phyloP scores from a whole-genome alignment of 2,797 vertebrate species.

The Coluber constrictor region DNA sequence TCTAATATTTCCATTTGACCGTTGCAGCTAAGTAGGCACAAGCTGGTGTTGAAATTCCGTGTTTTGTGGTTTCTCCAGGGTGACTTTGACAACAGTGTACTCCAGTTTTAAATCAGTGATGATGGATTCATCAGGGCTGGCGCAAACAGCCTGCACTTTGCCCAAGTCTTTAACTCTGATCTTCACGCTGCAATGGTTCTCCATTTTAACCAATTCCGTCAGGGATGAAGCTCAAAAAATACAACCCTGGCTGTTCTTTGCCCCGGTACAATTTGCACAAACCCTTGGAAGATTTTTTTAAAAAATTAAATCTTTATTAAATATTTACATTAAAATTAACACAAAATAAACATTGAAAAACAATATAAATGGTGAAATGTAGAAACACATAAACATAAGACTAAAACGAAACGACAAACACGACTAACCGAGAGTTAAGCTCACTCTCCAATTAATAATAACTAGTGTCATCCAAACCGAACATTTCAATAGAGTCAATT shows the following conservation, averaged over 20 bases:
- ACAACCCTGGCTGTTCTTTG: conserved; percentile 53
- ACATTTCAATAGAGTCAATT: too few species aligned
- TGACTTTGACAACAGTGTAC: conserved; percentile 70
- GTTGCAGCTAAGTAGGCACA: background rate
- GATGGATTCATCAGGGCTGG: conserved; percentile 79
- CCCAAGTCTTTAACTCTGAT: conserved; percentile 69
- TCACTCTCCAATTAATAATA: too few species aligned
- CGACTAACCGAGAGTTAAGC: too few species aligned
- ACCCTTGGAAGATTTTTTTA: conserved; percentile 55
- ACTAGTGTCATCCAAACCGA: too few species aligned
- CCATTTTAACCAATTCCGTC: conserved; percentile 68
- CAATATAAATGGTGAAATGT: too few species aligned
- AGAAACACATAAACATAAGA: too few species aligned
- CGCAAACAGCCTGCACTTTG: conserved; percentile 67
- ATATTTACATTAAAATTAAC: too few species aligned
- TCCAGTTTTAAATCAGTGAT: conserved; percentile 74
- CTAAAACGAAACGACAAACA: too few species aligned
- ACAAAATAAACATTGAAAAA: too few species aligned
- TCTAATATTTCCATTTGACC: background rate
- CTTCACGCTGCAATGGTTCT: conserved; percentile 72
- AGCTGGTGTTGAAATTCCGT: conserved; percentile 8
- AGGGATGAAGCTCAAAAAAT: conserved; percentile 67
- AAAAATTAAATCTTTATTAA: too few species aligned
- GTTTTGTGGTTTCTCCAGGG: conserved; percentile 51
- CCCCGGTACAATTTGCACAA: conserved; percentile 63